phyloP scores from a whole-genome alignment of 2,113 vertebrate genomes.

The Carassius gibelio region DNA sequence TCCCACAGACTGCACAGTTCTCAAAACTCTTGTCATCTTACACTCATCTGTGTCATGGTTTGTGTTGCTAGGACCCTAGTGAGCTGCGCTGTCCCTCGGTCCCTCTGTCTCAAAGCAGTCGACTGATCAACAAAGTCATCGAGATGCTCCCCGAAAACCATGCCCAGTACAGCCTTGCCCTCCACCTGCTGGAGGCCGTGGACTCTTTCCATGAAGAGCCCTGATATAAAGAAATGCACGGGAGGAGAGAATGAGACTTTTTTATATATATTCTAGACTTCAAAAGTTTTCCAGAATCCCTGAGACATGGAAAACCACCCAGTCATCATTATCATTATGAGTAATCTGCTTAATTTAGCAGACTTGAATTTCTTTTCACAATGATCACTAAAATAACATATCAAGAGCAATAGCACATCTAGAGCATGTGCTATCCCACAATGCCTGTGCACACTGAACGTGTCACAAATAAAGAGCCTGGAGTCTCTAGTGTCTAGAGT shows the following conservation, averaged over 20 bases:
- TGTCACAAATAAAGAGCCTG: too few relatives aligned
- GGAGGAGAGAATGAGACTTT: neutral
- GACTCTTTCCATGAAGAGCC: conserved; percentile 76
- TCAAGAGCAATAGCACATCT: neutral
- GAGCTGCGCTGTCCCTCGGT: conserved; percentile 86
- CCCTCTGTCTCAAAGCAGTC: conserved; percentile 81
- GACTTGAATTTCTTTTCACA: neutral
- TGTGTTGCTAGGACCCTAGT: conserved; percentile 81
- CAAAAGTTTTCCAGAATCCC: neutral
- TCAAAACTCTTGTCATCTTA: neutral
- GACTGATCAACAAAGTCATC: conserved; percentile 84
- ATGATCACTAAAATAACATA: too few relatives aligned
- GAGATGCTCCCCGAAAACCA: conserved; percentile 94
- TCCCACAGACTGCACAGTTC: neutral
- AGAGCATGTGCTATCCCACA: neutral
- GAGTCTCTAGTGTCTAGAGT: too few relatives aligned
- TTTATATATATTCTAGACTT: neutral
- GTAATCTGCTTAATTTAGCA: neutral
- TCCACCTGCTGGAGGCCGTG: conserved; percentile 90
- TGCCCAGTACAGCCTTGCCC: conserved; percentile 87
- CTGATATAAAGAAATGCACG: conserved; percentile 53
- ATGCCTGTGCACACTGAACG: too few relatives aligned
- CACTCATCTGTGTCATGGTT: neutral
- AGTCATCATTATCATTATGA: neutral
- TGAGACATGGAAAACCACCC: neutral